Conservation (phyloP, 2,113 vertebrate species). For the Dicrurus megarhynchus region DNA sequence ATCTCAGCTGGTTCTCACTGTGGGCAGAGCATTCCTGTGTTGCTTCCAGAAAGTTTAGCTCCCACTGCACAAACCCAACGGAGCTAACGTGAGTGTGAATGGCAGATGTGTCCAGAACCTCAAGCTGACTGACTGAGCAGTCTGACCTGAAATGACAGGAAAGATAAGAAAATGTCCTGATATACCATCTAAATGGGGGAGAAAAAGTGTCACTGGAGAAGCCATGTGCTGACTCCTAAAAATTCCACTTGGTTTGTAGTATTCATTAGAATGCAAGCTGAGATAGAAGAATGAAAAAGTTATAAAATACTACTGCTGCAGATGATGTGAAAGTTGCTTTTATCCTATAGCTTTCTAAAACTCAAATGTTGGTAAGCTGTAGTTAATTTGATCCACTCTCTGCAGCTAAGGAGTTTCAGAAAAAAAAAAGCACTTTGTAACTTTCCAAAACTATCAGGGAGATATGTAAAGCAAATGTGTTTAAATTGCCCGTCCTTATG, state of each 20-base stretch:
- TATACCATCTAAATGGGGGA: not conserved
- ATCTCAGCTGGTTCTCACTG: accelerated
- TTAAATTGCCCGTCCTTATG: not conserved
- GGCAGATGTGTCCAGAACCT: accelerated
- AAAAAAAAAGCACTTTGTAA: not conserved
- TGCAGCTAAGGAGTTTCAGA: not conserved
- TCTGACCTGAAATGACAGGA: not conserved
- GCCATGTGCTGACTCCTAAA: not conserved
- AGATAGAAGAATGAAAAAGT: not conserved
- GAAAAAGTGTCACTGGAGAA: not conserved
- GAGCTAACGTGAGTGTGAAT: accelerated
- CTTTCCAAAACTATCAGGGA: not conserved
- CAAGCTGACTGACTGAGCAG: not conserved
- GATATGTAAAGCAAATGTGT: not conserved
- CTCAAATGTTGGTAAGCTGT: not conserved
- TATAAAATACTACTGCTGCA: not conserved
- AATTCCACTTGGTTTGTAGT: not conserved
- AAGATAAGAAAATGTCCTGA: not conserved
- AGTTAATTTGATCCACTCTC: not conserved
- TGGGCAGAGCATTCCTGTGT: not conserved
- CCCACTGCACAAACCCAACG: not conserved
- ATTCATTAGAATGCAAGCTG: not conserved
- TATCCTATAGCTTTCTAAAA: not conserved
- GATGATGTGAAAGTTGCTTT: not conserved
- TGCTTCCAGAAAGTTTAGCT: not conserved